phyloP scores from a whole-genome alignment of 2,797 vertebrate genomes.

The Allobates femoralis region DNA sequence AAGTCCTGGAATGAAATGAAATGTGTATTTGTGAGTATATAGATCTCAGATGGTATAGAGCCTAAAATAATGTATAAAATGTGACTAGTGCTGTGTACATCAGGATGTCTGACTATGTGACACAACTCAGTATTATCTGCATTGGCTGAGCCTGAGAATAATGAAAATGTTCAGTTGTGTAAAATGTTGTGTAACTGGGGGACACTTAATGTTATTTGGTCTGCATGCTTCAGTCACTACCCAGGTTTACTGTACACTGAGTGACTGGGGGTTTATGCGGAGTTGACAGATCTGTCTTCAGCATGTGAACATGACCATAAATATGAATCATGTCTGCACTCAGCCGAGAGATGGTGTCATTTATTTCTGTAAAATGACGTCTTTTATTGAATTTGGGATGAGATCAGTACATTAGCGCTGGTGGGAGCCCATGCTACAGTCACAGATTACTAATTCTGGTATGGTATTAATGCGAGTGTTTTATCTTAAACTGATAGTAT shows the following conservation, averaged over 20 bases:
- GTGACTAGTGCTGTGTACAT: constrained; percentile 10
- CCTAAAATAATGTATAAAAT: background rate
- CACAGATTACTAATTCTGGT: background rate
- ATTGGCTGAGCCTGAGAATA: background rate
- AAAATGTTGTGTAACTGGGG: background rate
- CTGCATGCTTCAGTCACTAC: constrained; percentile 1
- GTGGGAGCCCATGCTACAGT: background rate
- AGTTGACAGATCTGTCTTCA: constrained; percentile 24
- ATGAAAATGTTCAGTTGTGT: background rate
- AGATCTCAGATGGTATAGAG: no score
- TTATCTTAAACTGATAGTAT: no score
- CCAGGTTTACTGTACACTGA: constrained; percentile 16
- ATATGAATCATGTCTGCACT: background rate
- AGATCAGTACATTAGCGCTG: background rate
- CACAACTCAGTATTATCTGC: background rate
- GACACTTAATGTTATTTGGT: background rate
- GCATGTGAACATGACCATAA: constrained; percentile 33
- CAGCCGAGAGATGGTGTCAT: constrained; percentile 1
- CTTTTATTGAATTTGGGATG: background rate
- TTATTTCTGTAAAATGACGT: constrained; percentile 4
- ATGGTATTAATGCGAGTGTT: background rate
- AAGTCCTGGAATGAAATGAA: no score
- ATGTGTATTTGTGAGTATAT: no score
- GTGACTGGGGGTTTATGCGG: background rate
- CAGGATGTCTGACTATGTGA: background rate